Percentiles rank a stretch among this genome's conserved stretches.
These are phyloP conservation scores for Neelides folsomi DNA, from an alignment of 2,888 invertebrate species.

Conservation along the genomic window DNA sequence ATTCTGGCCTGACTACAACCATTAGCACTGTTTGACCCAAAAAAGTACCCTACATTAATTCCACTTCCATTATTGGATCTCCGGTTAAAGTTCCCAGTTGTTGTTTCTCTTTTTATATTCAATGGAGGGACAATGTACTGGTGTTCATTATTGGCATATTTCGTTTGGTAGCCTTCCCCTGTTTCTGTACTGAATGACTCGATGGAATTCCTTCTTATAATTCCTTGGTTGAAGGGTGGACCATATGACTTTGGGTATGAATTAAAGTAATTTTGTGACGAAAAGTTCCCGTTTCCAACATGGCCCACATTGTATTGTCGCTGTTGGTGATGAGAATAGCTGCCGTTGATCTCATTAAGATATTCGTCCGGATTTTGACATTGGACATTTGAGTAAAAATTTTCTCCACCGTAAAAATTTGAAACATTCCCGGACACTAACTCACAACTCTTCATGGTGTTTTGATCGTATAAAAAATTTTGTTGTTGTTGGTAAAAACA, in stretches of 20 bases:
- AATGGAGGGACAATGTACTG: no score
- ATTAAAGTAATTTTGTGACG: not conserved
- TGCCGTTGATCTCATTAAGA: not conserved
- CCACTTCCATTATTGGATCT: no score
- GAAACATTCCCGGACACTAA: no score
- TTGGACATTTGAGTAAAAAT: not conserved
- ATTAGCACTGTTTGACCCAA: conserved; percentile 2
- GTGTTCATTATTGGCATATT: conserved; percentile 15
- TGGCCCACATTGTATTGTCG: not conserved
- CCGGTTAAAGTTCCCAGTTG: not conserved
- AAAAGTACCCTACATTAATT: conserved; percentile 3
- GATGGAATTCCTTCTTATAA: conserved; percentile 30
- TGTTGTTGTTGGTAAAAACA: conserved; percentile 12
- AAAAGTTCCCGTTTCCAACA: not conserved
- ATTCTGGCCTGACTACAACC: not conserved
- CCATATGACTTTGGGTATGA: not conserved
- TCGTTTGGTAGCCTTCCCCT: conserved; percentile 25
- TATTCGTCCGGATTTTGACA: not conserved
- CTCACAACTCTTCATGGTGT: not conserved
- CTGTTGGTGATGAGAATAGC: not conserved
- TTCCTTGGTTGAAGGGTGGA: conserved; percentile 8
- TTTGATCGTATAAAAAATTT: conserved; percentile 2
- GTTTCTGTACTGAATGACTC: conserved; percentile 32
- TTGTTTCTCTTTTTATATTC: conserved; percentile 7
- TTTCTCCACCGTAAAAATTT: no score